phyloP scores from a whole-genome alignment of 2,888 invertebrate genomes.

The Monoplex corrugatus region DNA sequence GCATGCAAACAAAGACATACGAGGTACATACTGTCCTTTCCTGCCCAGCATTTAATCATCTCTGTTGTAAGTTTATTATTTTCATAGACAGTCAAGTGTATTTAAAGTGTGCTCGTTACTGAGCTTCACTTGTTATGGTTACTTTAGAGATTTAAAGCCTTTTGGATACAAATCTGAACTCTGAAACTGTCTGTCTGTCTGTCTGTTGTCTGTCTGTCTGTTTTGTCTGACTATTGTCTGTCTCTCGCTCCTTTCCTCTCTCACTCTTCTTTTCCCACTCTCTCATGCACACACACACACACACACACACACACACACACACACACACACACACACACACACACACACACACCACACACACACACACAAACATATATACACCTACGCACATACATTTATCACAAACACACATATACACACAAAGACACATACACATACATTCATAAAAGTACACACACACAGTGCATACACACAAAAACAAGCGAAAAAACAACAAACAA shows the following conservation, averaged over 20 bases:
- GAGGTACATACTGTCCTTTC: no score
- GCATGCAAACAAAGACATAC: no score
- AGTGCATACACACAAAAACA: slow-evolving; percentile 20
- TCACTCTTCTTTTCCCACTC: background rate
- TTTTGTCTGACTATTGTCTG: background rate
- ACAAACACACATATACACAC: no score
- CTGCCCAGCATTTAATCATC: no score
- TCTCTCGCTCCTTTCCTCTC: background rate
- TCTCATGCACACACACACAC: slow-evolving; percentile 1
- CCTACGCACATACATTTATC: no score
- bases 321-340: background rate
- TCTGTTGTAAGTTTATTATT: no score
- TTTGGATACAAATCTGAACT: background rate
- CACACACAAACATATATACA: background rate
- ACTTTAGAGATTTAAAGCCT: background rate
- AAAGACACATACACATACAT: no score
- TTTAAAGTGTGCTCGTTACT: no score
- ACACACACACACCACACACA: background rate
- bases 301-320: slow-evolving; percentile 29
- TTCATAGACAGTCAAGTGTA: no score
- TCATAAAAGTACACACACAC: slow-evolving; percentile 13
- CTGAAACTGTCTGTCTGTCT: background rate
- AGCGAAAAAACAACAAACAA: background rate
- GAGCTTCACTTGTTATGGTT: background rate
- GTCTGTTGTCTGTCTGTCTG: background rate